Base-by-base conservation (phyloP, 2,888 invertebrate species). In the Acronicta psi region DNA sequence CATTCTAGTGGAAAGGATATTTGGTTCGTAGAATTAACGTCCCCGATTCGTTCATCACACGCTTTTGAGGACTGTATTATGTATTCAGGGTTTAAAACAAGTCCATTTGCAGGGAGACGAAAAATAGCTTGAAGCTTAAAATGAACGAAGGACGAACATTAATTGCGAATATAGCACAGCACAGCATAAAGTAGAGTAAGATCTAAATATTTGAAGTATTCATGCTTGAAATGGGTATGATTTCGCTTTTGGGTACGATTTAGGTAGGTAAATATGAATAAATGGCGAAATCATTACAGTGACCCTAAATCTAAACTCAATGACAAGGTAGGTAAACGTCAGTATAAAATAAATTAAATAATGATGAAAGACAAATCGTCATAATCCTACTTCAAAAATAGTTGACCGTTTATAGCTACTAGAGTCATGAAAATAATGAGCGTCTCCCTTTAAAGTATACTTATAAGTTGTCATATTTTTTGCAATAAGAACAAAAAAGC, bases 91-190 rank as follows among this genome's bases (percentile, higher is more conserved):
- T 13, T 37, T 42, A 4, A 34, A 34, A 41, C 10, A n/a, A 40
- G 17, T 47, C 25, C 54, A 38, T 34, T 67, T 49, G 17, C 17
- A 34, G 13, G 1, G 42, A 56, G 7, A 25, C 44, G 38, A 16
- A 20, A 8, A 43, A 23, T 14, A 40, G n/a, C 14, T 3, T 44
- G 2, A 31, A 44, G 29, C 17, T 44, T 14, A 5, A 9, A 1
- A 5, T 9, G 3, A 17, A 17, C n/a, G n/a, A 38, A 38, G 10
- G 10, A 17, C 17, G 38, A 38, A 8, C 10, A 7, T 38, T 38
- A 17, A 38, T 38, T 17, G 38, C 17, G 10, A 40, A 11, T 18
- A 11, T 11, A 11, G 1, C 13, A 40, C 40, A 40, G 4, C 13
- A 18, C 40, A 40, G 4, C 13, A 18, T 11, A 18, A 40, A 40